Base-by-base conservation (phyloP, 2,797 vertebrate species). In the Lerista edwardsae region DNA sequence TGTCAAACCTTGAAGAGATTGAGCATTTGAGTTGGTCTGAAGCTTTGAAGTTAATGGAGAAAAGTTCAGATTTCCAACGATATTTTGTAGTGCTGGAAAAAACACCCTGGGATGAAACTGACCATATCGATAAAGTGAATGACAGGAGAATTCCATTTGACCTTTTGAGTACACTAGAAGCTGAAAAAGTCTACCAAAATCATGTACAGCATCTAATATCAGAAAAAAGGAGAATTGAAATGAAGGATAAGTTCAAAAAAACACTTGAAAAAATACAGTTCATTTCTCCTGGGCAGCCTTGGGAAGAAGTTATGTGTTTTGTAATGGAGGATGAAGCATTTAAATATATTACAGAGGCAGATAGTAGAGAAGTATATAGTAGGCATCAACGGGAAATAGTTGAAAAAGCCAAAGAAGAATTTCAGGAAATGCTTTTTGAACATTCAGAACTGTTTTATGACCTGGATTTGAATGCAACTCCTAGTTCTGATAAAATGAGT, bases 381-480 rank as follows among this genome's bases (percentile, higher is more conserved):
- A 97, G 97, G 88, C 98, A 99, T 95, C 98, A 99, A 96, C 97
- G 98, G 94, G 98, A 99, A 96, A 99, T 99, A 93, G 98, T 99
- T 94, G 98, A 99, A 97, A 97, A 98, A 97, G 98, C 98, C 97
- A 99, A 99, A 97, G 98, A 99, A 95, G 98, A 99, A 95, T 99
- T 99, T 97, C 99, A 99, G 96, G 98, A 99, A 98, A 99, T 99
- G 99, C 98, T 99, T 94, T 99, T 99, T 94, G 98, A 99, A 94
- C 98, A 99, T 64, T 98, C 98, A 8, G 98, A 99, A 93, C 95
- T 99, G 25, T 99, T 99, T 97, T 99, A 99, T 93, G 99, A 99
- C 96, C 95, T 99, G 94, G 99, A 99, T 96, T 97, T 99, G 85
- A 99, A 99, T 82, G 99, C 99, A 92, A 99, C 99, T 68, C 98